Base-by-base conservation (phyloP, 2,888 invertebrate species). In the Serripes groenlandicus region DNA sequence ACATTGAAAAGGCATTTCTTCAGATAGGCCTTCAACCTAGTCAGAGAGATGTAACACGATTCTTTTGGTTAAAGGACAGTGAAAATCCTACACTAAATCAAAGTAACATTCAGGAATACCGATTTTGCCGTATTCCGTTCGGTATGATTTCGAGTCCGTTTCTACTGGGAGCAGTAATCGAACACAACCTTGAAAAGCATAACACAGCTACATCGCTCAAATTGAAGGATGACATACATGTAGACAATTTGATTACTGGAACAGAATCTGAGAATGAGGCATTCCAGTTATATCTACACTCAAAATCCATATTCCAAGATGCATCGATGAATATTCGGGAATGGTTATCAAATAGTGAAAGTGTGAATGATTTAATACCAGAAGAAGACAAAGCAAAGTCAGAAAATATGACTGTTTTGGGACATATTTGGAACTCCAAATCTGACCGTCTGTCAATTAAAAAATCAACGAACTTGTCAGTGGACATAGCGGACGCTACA, bases 1-100 rank as follows among this genome's bases (percentile, higher is more conserved):
- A n/a, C n/a, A n/a, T n/a, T n/a, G n/a, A n/a, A n/a, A n/a, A n/a
- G n/a, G n/a, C n/a, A n/a, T n/a, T n/a, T n/a, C n/a, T 68, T 15
- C 42, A 68, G 2, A 42, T 68, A 37, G 21, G 68, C 26, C 23
- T 68, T 5, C 42, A 37, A 26, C 68, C 37, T 26, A 68, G 26
- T 68, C 21, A 68, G 26, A 68, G 42, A 68, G 68, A 68, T 68
- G 42, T 68, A 26, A 68, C 68, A 37, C n/a, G 68, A 23, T 68
- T 68, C 23, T 34, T 68, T 5, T 68, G 68, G 68, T 5, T 68
- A 7, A 68, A n/a, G n/a, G n/a, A n/a, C n/a, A n/a, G n/a, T n/a
- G n/a, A n/a, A n/a, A n/a, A n/a, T n/a, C n/a, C n/a, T n/a, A n/a
- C n/a, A n/a, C n/a, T n/a, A 68, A 9, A 2, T 26, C 26, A 15